Evolutionary conservation across 2,797 vertebrate genomes (phyloP), one percentile per base, ranked within the genome.

Genomic region (Enoplosus armatus): DNA sequence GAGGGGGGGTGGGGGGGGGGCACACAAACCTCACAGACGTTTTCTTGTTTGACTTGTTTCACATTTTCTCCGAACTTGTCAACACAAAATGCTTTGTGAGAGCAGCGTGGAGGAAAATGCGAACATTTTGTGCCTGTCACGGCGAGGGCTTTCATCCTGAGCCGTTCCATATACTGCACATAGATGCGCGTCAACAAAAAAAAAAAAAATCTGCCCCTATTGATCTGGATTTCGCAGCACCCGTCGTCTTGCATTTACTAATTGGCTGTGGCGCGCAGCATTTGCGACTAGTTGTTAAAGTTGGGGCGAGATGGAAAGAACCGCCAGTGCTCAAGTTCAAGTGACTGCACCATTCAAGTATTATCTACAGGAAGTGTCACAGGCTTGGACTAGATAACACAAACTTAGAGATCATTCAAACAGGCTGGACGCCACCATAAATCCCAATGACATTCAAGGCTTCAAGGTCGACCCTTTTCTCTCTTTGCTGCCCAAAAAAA

Each of bases 41-140:
- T 61, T 58, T 35, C 60, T 61, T 73, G 60, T 73, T 78, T 70
- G 73, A 66, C 64, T 82, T 86, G 85, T 85, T 87, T 86, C 83
- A 91, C 92, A 86, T 80, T 79, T 85, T 69, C 73, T 77, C 61
- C 47, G 5, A 85, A 86, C 85, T 85, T 87, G 86, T 93, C 87
- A 79, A 85, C 86, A 87, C 10, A 0, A 56, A 73, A 61, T 33
- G 82, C 65, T 85, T 83, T 84, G 77, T 83, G 76, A 37, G 76
- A 79, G 64, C 77, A 83, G 63, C 77, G 24, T 27, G 63, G 63
- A 77, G 66, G 47, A 70, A 79, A 83, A 85, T 71, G 77, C 69
- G 72, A 69, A 71, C 79, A 83, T 75, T 73, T 83, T 77, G 75
- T 77, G 75, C 15, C 39, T 78, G 77, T 81, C 75, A 73, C 16